These are phyloP conservation scores for Dreissena polymorpha DNA, from an alignment of 1,140 invertebrate species.

Conservation along the genomic window DNA sequence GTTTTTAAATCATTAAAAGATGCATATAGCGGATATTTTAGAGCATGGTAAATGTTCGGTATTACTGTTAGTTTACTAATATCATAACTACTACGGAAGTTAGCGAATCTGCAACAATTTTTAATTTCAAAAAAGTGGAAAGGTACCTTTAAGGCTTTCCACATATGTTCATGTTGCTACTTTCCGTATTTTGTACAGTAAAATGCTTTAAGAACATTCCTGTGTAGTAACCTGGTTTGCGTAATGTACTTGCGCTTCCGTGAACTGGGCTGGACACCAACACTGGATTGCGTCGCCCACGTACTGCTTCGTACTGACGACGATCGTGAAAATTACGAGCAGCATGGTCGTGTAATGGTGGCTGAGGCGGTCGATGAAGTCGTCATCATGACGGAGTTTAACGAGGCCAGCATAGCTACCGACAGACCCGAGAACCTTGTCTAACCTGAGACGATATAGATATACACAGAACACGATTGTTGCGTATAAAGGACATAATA, in stretches of 20 bases:
- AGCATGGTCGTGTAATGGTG: slow-evolving; percentile 80
- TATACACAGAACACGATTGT: background rate
- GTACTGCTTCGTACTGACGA: slow-evolving; percentile 96
- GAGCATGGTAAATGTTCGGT: no score
- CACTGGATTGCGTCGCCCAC: slow-evolving; percentile 84
- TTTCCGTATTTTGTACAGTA: no score
- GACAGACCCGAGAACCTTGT: slow-evolving; percentile 69
- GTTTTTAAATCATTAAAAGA: no score
- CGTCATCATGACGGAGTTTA: slow-evolving; percentile 78
- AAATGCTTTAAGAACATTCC: no score
- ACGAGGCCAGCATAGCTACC: slow-evolving; percentile 64
- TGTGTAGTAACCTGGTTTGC: slow-evolving; percentile 65
- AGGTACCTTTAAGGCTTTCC: no score
- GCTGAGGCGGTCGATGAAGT: slow-evolving; percentile 81
- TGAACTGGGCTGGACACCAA: slow-evolving; percentile 78
- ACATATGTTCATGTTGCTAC: no score
- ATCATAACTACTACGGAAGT: no score
- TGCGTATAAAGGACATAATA: background rate
- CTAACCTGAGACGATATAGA: slow-evolving; percentile 55
- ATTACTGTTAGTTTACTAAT: no score
- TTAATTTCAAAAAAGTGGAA: no score
- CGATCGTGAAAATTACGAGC: slow-evolving; percentile 79
- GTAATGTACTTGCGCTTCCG: slow-evolving; percentile 74
- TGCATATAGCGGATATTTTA: no score
- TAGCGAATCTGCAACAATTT: no score